Evolutionary conservation across 1,140 invertebrate species (phyloP).

Genomic region (Trachymyrmex cornetzi): DNA sequence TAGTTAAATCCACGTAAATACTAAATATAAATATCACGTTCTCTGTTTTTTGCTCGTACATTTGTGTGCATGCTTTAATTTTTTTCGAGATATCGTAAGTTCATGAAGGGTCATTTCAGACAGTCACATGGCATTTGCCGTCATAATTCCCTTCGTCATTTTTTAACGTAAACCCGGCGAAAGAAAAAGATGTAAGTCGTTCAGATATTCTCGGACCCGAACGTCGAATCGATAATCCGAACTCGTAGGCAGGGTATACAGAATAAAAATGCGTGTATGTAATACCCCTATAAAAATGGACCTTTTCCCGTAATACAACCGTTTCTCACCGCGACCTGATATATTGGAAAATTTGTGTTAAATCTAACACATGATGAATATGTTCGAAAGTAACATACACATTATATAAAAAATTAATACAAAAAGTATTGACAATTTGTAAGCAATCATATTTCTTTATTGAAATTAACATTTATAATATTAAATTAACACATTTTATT

Average conservation of each 20-base stretch:
- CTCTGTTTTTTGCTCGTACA: not conserved
- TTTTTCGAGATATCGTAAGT: not conserved
- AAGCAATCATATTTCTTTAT: too few relatives aligned
- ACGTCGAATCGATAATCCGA: not conserved
- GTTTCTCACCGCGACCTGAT: conserved; percentile 48
- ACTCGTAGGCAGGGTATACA: not conserved
- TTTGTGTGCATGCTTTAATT: not conserved
- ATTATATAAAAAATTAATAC: too few relatives aligned
- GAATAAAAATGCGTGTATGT: conserved; percentile 50
- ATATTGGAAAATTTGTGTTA: too few relatives aligned
- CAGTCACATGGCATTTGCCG: not conserved
- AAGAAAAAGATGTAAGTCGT: conserved; percentile 25
- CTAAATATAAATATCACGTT: conserved; percentile 7
- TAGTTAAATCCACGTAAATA: not conserved
- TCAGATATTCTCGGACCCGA: conserved; percentile 24
- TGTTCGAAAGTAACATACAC: too few relatives aligned
- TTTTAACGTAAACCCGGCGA: conserved; percentile 2
- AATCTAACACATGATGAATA: too few relatives aligned
- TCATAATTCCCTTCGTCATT: conserved; percentile 12
- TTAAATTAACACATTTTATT: too few relatives aligned
- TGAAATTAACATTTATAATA: too few relatives aligned
- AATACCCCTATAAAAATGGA: conserved; percentile 48
- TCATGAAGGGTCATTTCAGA: not conserved
- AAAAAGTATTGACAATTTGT: too few relatives aligned
- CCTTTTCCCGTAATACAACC: conserved; percentile 40